Percentiles rank a stretch among this genome's conserved stretches.
phyloP scores from a whole-genome alignment of 2,113 vertebrate species.

The Riparia riparia region DNA sequence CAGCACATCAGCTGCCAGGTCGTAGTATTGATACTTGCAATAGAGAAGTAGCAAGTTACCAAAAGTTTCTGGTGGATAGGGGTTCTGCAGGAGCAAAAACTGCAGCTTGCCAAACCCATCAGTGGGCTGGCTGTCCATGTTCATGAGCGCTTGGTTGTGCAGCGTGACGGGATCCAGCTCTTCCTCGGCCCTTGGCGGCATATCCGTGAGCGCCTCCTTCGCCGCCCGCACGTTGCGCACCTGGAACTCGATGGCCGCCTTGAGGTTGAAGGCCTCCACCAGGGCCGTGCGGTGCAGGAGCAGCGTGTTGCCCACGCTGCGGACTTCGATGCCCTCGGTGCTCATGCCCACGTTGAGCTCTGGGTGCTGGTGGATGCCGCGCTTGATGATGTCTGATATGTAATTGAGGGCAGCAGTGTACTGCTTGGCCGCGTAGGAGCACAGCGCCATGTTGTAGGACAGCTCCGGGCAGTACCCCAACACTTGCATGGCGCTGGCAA shows the following conservation, averaged over 20 bases:
- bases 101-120: conserved; percentile 96
- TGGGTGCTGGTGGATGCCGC: conserved; percentile 90
- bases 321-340: conserved; percentile 91
- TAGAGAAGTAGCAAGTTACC: conserved; percentile 94
- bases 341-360: conserved; percentile 92
- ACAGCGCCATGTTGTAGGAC: conserved; percentile 92
- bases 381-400: conserved; percentile 89
- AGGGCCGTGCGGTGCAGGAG: conserved; percentile 91
- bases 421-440: conserved; percentile 87
- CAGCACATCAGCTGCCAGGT: conserved; percentile 93
- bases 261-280: conserved; percentile 96
- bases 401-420: conserved; percentile 85
- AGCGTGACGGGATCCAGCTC: conserved; percentile 94
- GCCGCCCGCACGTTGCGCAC: conserved; percentile 86
- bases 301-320: conserved; percentile 93
- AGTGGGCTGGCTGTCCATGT: conserved; percentile 90
- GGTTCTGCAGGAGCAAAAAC: conserved; percentile 92
- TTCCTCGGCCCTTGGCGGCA: conserved; percentile 92
- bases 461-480: conserved; percentile 87
- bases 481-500: conserved; percentile 86
- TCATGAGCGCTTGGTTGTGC: conserved; percentile 94
- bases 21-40: conserved; percentile 90
- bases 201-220: conserved; percentile 91
- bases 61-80: conserved; percentile 93
- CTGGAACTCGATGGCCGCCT: conserved; percentile 94